Base-by-base conservation (phyloP, 2,888 invertebrate species). In the Parasteatoda lunata region DNA sequence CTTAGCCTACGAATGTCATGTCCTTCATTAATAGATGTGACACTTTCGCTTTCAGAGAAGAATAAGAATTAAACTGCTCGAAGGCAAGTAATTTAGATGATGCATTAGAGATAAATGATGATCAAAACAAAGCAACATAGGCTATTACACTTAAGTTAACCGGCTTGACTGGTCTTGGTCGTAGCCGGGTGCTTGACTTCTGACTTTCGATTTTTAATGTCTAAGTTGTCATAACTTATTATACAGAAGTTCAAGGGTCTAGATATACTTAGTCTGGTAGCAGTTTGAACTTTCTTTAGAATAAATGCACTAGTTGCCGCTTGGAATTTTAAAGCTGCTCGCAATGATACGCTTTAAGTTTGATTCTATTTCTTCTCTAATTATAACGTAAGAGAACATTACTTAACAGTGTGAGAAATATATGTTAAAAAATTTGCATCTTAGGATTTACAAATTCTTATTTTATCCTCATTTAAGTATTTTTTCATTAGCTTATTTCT, bases 101-200 rank as follows among this genome's bases (percentile, higher is more conserved):
- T 45, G 9, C 72, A 80, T 80, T 66, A 65, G 66, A 64, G 51
- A 73, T 80, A 66, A 80, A 52, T 54, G 68, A 49, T 9, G 81
- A 68, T 59, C 81, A 81, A 81, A 81, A 75, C 59, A 81, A 52
- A 81, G 69, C 69, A n/a, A 49, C 75, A 65, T 52, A 69, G 85
- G 85, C 76, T 80, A 80, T 77, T 80, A 73, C 80, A 81, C 85
- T 54, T 71, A 45, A 71, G 65, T 80, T 52, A 86, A 86, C 85
- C 85, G 85, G 85, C 76, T 77, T 64, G 77, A 80, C 85, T 71
- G 85, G 85, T 86, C 85, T 66, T 77, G 52, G 68, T 64, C 70
- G 76, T 77, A 54, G 77, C 75, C 76, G 64, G 76, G 75, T 65
- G 70, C 80, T 64, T 80, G 71, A 52, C 78, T 79, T 80, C 59